Percentiles rank a stretch among this genome's conserved stretches.
Conservation (phyloP, 2,888 invertebrate genomes). For the Drosophila atroscutellata region DNA sequence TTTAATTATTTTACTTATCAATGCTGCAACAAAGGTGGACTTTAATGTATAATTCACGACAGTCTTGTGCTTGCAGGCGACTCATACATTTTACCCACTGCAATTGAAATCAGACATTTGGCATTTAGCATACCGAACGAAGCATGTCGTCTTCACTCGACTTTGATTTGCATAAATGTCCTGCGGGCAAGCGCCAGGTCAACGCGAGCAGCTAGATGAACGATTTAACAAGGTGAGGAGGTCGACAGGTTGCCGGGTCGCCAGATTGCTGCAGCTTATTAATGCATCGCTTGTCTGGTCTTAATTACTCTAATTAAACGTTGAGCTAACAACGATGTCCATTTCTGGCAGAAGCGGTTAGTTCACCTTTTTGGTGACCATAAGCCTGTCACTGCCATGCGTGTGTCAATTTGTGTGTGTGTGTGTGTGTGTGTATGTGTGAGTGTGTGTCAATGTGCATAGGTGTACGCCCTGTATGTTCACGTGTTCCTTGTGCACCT, state of each 20-base stretch:
- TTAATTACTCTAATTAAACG: constrained; percentile 73
- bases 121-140: constrained; percentile 21
- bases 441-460: not conserved
- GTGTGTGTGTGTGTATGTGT: constrained; percentile 4
- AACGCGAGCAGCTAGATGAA: constrained; percentile 6
- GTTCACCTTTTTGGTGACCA: constrained; percentile 28
- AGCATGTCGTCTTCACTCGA: constrained; percentile 16
- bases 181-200: constrained; percentile 13
- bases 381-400: not conserved
- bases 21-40: constrained; percentile 28
- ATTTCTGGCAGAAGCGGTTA: constrained; percentile 30
- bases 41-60: constrained; percentile 6
- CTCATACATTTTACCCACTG: constrained; percentile 15
- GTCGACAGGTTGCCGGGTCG: constrained; percentile 22
- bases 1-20: constrained; percentile 57
- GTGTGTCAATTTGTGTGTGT: not conserved
- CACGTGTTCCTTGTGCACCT: constrained; percentile 11
- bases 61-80: not conserved
- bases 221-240: constrained; percentile 19
- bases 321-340: constrained; percentile 31
- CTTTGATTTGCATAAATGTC: constrained; percentile 62
- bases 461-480: not conserved
- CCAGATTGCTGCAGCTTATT: constrained; percentile 57
- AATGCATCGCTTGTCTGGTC: constrained; percentile 59
- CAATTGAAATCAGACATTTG: constrained; percentile 18